These are phyloP conservation scores for Harpalus rubripes DNA, from an alignment of 2,888 invertebrate genomes.

Conservation along the genomic window DNA sequence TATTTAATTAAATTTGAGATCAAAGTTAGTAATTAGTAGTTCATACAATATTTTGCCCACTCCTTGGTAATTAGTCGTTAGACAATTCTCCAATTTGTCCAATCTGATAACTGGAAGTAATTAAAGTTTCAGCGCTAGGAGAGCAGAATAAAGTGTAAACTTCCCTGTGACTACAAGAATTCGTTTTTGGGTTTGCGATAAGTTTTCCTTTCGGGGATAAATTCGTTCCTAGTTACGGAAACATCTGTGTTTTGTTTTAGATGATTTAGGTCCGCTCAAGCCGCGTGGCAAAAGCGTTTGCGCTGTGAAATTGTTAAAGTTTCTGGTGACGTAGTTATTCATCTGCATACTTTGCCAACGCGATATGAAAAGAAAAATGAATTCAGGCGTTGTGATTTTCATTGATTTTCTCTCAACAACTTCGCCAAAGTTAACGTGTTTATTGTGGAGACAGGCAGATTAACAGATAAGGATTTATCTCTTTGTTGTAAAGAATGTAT, in stretches of 20 bases:
- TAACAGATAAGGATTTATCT: neutral
- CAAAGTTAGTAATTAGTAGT: constrained; percentile 15
- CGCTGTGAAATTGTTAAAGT: constrained; percentile 61
- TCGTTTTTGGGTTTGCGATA: constrained; percentile 35
- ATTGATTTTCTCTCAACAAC: constrained; percentile 29
- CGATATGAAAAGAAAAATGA: constrained; percentile 32
- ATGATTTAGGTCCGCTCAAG: constrained; percentile 50
- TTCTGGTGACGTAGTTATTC: constrained; percentile 57
- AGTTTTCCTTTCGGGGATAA: constrained; percentile 56
- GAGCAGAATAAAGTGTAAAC: constrained; percentile 18
- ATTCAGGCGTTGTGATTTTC: constrained; percentile 13
- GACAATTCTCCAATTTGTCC: constrained; percentile 25
- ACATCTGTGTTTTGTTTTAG: constrained; percentile 64
- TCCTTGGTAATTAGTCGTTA: constrained; percentile 6
- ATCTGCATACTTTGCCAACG: constrained; percentile 56
- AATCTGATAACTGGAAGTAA: too few relatives aligned
- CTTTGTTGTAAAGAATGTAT: neutral
- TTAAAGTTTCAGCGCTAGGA: neutral
- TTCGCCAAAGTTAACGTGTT: neutral
- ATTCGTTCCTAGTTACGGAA: constrained; percentile 59
- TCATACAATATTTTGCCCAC: neutral
- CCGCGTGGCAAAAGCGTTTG: constrained; percentile 2
- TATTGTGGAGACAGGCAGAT: neutral
- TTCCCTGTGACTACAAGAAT: constrained; percentile 32
- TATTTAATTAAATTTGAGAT: too few relatives aligned